These are phyloP conservation scores for Malthinus flaveolus DNA, from an alignment of 2,888 invertebrate species.

Conservation along the genomic window DNA sequence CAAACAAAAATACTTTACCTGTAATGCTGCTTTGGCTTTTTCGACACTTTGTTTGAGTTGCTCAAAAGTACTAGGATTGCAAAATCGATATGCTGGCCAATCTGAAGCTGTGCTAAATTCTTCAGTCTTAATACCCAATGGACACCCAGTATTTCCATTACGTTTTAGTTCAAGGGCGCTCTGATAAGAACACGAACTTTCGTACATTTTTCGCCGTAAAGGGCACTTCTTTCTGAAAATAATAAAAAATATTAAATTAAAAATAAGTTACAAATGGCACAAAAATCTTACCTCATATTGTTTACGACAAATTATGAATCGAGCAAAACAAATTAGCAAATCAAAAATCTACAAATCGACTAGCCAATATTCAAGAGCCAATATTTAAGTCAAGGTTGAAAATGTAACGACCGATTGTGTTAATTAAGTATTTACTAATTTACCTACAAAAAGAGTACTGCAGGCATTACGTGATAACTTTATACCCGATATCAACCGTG, in stretches of 20 bases:
- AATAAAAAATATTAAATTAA: constrained; percentile 1
- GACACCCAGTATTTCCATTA: constrained; percentile 42
- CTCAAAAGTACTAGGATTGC: constrained; percentile 85
- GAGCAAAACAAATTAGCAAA: not conserved
- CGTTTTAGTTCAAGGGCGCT: constrained; percentile 57
- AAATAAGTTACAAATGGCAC: not conserved
- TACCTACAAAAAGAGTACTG: constrained; percentile 7
- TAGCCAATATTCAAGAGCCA: not conserved
- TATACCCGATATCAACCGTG: constrained; percentile 34
- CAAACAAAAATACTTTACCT: too few species aligned
- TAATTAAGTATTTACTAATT: constrained; percentile 1
- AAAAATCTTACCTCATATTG: not conserved
- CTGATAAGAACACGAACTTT: constrained; percentile 91
- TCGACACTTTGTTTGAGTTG: constrained; percentile 89
- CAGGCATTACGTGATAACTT: constrained; percentile 27
- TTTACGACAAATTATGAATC: not conserved
- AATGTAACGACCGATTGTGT: not conserved
- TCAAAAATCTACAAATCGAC: not conserved
- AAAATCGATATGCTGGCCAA: constrained; percentile 76
- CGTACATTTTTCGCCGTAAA: constrained; percentile 72
- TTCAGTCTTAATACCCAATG: constrained; percentile 54
- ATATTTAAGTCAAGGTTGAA: not conserved
- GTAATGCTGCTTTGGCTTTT: constrained; percentile 85
- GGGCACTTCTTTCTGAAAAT: constrained; percentile 50
- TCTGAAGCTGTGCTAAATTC: constrained; percentile 62